These are phyloP conservation scores for Rhineura floridana DNA, from an alignment of 2,113 vertebrate species.

Conservation along the genomic window DNA sequence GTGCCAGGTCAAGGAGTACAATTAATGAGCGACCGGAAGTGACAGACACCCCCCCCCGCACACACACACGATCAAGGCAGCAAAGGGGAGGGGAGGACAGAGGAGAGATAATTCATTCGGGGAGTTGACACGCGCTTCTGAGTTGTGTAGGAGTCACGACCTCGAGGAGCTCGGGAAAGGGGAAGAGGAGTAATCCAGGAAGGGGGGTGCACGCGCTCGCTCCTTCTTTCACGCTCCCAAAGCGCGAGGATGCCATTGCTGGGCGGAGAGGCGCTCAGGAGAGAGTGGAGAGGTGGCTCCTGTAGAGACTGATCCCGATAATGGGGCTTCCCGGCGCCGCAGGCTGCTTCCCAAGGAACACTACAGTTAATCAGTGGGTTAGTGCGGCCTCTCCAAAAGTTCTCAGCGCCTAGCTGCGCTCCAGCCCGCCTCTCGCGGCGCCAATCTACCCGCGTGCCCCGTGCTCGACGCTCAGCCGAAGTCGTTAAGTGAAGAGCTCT, in stretches of 20 bases:
- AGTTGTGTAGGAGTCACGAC: not conserved
- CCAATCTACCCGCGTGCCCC: constrained; percentile 49
- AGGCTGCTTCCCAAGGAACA: rapidly evolving
- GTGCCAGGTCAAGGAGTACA: not conserved
- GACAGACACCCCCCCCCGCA: not conserved
- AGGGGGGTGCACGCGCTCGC: not conserved
- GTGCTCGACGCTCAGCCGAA: constrained; percentile 64
- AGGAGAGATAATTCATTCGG: constrained; percentile 17
- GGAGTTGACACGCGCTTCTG: too few relatives aligned
- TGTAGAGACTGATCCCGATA: not conserved
- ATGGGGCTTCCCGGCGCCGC: not conserved
- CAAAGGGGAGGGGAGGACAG: not conserved
- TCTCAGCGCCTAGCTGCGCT: constrained; percentile 66
- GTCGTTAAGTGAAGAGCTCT: constrained; percentile 70
- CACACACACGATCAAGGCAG: not conserved
- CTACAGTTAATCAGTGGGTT: constrained; percentile 51
- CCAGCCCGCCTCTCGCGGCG: constrained; percentile 64
- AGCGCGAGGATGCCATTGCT: not conserved
- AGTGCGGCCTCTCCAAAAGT: constrained; percentile 56
- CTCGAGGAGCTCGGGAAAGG: not conserved
- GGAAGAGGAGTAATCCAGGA: not conserved
- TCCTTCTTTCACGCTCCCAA: too few relatives aligned
- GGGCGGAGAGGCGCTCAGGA: too few relatives aligned
- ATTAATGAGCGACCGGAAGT: not conserved
- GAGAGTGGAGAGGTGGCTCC: not conserved